Base-by-base conservation (phyloP, 2,113 vertebrate genomes). In the Riparia riparia region DNA sequence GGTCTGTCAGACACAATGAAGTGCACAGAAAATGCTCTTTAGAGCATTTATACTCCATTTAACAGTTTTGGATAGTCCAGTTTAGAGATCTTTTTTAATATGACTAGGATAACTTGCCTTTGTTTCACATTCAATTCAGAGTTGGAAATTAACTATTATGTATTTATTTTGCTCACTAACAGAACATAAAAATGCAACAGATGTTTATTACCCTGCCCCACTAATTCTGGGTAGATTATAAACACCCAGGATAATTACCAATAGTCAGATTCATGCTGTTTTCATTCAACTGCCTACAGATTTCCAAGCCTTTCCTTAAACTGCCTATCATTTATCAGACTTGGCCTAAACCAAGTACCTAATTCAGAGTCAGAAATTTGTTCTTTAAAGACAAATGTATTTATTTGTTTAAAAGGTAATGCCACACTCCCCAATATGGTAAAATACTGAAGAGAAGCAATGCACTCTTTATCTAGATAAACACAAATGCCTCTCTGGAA, bases 1-100 rank as follows among this genome's bases (percentile, higher is more conserved):
- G 51, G 78, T 68, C 86, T 91, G 91, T 89, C 74, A 82, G 60
- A 60, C 24, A 90, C 79, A 84, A 86, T 64, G 39, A 95, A 73
- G 42, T 29, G 47, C 41, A 45, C 21, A 72, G 39, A 79, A 95
- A 89, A 64, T 14, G n/a, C 31, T 82, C 78, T 73, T 64, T 60
- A 47, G 47, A 73, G 29, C 53, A 66, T 57, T 78, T 72, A 78
- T 82, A 88, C 39, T 85, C 58, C 51, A 70, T 34, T 61, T 78
- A 88, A 70, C 26, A 71, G 54, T 49, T 95, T 77, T 47, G 72
- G 12, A 81, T 61, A 84, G 31, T 24, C 41, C 50, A 60, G 24
- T 42, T 74, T 34, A 53, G 6, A 25, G 2, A 45, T 42, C 2
- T 80, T 86, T 74, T 79, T 61, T 42, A 56, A 50, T 37, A 58